These are phyloP conservation scores for Galerucella pusilla DNA, from an alignment of 2,888 invertebrate species.

Conservation along the genomic window DNA sequence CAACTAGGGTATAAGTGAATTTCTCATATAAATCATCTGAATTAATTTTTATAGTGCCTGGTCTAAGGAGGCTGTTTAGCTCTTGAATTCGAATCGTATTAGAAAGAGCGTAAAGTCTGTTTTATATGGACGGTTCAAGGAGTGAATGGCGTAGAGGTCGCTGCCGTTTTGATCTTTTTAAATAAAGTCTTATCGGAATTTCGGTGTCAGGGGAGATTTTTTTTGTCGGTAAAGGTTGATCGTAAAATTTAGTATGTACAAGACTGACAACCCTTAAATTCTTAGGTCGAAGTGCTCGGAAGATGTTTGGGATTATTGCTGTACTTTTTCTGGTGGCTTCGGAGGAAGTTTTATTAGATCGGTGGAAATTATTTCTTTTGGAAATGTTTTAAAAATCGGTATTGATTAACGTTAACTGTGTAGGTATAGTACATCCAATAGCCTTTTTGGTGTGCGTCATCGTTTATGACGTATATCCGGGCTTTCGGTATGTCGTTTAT, in stretches of 20 bases:
- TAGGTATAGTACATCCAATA: too few species aligned
- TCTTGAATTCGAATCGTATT: neutral
- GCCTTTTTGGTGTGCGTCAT: too few species aligned
- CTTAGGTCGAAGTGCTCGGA: neutral
- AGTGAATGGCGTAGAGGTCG: neutral
- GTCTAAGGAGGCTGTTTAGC: neutral
- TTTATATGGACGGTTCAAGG: neutral
- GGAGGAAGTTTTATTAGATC: too few species aligned
- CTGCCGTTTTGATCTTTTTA: slow-evolving; percentile 4
- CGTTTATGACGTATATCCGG: too few species aligned
- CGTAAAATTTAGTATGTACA: slow-evolving; percentile 10
- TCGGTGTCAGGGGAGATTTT: neutral
- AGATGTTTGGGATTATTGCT: neutral
- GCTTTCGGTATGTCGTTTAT: too few species aligned
- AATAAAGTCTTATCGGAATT: neutral
- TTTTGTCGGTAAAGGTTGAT: neutral
- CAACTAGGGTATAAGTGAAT: too few species aligned
- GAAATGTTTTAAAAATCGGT: too few species aligned
- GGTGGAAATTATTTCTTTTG: too few species aligned
- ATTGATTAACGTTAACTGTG: too few species aligned
- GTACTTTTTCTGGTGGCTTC: too few species aligned
- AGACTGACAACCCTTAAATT: neutral
- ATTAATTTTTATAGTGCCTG: neutral
- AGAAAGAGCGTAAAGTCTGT: neutral
- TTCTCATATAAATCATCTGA: too few species aligned